Base-by-base conservation (phyloP, 2,797 vertebrate species). In the Poecilia gillii region DNA sequence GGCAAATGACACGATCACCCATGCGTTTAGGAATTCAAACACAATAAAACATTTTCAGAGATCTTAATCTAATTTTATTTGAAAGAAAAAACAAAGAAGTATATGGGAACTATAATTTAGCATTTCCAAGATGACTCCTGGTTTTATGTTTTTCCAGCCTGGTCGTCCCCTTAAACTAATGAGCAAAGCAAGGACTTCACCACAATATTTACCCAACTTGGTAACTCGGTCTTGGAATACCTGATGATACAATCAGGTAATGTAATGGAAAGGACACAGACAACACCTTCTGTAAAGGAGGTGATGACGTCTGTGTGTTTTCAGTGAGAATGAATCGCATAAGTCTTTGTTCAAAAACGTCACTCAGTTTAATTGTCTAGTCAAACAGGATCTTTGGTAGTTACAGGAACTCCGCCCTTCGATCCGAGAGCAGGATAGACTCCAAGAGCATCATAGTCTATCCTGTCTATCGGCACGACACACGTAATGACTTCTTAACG, bases 301-400 rank as follows among this genome's bases (percentile, higher is more conserved):
- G 36, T 20, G 16, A 47, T 47, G 39, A 49, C 9, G 0, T 18
- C 0, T 2, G 43, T 64, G 28, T 64, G 28, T 51, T 73, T 71
- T 81, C 8, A 13, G 4, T 6, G 8, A 16, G 20, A 76, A 9
- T 28, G 9, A 74, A 73, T 4, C 3, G 8, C 28, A 28, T 31
- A 75, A 41, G 0, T 70, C 64, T 20, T 64, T 4, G 4, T 28
- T 18, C 70, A 8, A n/a, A 8, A 57, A 9, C 18, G 62, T 76
- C 9, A 49, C 9, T 76, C n/a, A 2, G 2, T 33, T 13, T 41
- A 71, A 36, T 75, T 23, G 47, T 82, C 84, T 76, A 73, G 85
- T 81, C 77, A 62, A 86, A 87, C 89, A 70, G 80, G 87, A 77
- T 88, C 12, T 72, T 25, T 2, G 16, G 18, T 62, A 33, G 1